These are phyloP conservation scores for Eueremaeus valkanovi DNA, from an alignment of 2,888 invertebrate species.

Conservation along the genomic window DNA sequence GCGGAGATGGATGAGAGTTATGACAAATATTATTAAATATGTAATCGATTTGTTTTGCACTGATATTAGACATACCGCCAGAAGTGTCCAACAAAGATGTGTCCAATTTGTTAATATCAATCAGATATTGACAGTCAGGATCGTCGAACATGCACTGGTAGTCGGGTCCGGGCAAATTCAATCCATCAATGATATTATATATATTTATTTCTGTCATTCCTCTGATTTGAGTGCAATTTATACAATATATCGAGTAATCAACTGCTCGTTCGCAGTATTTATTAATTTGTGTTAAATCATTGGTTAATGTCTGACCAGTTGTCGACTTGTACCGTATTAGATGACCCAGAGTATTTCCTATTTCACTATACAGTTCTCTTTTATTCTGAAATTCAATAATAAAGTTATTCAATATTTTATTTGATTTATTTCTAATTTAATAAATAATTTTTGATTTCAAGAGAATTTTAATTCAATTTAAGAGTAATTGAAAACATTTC, in stretches of 20 bases:
- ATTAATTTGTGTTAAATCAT: not conserved
- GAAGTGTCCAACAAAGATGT: not conserved
- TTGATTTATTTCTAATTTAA: no score
- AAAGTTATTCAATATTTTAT: no score
- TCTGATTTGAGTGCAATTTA: not conserved
- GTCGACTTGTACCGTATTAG: not conserved
- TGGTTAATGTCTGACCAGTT: not conserved
- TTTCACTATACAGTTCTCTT: no score
- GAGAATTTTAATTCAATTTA: no score
- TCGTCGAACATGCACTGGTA: not conserved
- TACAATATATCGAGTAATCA: not conserved
- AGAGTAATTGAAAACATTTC: no score
- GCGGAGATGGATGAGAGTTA: no score
- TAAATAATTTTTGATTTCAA: no score
- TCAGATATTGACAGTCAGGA: not conserved
- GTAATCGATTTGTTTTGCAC: not conserved
- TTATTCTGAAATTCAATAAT: not conserved
- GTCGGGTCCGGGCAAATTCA: not conserved
- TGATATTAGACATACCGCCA: not conserved
- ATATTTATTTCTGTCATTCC: not conserved
- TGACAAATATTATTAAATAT: not conserved
- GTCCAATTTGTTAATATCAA: not conserved
- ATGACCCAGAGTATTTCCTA: not conserved
- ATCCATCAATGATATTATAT: not conserved
- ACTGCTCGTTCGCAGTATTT: not conserved